A percentile compares a stretch with the other conserved stretches of the same genome.
Evolutionary conservation across 1,140 invertebrate species (phyloP).

Genomic region (Ruditapes philippinarum): DNA sequence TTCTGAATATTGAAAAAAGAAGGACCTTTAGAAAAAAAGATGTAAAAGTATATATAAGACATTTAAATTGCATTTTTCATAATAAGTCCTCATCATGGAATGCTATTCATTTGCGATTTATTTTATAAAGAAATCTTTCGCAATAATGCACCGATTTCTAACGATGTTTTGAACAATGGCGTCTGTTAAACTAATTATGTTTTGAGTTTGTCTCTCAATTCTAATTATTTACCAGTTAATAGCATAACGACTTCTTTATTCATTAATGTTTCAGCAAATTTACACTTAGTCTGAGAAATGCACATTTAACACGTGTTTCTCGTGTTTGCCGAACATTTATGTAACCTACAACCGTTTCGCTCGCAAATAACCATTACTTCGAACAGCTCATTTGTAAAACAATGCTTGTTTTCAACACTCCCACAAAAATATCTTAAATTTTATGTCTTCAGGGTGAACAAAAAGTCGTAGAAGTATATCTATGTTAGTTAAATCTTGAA

Average conservation of each 20-base stretch:
- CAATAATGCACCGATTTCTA: background rate
- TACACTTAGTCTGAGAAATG: conserved; percentile 19
- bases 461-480: no score
- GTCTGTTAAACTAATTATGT: conserved; percentile 24
- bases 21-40: background rate
- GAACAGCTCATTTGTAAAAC: conserved; percentile 18
- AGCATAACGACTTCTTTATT: conserved; percentile 46
- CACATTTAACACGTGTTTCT: conserved; percentile 17
- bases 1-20: background rate
- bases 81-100: no score
- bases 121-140: no score
- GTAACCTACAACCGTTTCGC: conserved; percentile 3
- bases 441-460: background rate
- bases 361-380: background rate
- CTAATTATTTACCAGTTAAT: conserved; percentile 40
- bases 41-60: no score
- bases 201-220: conserved; percentile 42
- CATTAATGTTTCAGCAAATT: conserved; percentile 55
- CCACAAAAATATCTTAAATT: background rate
- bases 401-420: background rate
- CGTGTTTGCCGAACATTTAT: conserved; percentile 16
- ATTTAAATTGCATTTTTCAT: no score
- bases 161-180: conserved; percentile 9
- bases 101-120: no score
- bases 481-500: no score